Evolutionary conservation across 2,113 vertebrate genomes (phyloP).

Genomic region (Phylloscopus trochilus): DNA sequence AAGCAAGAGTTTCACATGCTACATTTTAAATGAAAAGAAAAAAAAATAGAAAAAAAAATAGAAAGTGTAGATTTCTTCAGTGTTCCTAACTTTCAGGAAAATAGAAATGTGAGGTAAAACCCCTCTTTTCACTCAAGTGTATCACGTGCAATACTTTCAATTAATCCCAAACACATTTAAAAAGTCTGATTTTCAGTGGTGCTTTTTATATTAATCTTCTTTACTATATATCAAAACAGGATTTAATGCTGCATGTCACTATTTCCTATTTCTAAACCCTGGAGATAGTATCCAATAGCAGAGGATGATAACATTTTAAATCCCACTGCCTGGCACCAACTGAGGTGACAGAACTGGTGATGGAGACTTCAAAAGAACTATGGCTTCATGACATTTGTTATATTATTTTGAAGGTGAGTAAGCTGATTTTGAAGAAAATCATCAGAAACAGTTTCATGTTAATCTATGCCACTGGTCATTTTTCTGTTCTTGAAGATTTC

Average conservation of each 20-base stretch:
- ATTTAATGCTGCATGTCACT: not conserved
- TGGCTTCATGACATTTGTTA: not conserved
- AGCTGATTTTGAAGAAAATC: not conserved
- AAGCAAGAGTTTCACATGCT: not conserved
- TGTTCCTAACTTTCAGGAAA: not conserved
- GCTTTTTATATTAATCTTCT: not conserved
- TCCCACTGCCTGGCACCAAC: not conserved
- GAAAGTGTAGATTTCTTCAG: not conserved
- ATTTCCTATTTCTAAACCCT: not conserved
- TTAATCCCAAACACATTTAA: not conserved
- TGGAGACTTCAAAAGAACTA: not conserved
- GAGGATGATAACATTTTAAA: not conserved
- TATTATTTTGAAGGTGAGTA: not conserved
- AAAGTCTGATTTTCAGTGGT: not conserved
- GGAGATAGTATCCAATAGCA: not conserved
- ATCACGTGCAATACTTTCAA: fast-evolving
- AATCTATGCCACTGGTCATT: not conserved
- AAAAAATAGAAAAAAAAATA: not conserved
- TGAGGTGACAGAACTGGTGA: not conserved
- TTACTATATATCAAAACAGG: not conserved
- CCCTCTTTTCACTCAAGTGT: not conserved
- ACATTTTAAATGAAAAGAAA: not conserved
- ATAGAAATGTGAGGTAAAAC: not conserved
- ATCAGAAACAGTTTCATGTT: not conserved
- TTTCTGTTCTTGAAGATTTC: not conserved